Percentiles rank a stretch among this genome's conserved stretches.
Conservation (phyloP, 23 tunicate species). For the Trididemnum miniatum region DNA sequence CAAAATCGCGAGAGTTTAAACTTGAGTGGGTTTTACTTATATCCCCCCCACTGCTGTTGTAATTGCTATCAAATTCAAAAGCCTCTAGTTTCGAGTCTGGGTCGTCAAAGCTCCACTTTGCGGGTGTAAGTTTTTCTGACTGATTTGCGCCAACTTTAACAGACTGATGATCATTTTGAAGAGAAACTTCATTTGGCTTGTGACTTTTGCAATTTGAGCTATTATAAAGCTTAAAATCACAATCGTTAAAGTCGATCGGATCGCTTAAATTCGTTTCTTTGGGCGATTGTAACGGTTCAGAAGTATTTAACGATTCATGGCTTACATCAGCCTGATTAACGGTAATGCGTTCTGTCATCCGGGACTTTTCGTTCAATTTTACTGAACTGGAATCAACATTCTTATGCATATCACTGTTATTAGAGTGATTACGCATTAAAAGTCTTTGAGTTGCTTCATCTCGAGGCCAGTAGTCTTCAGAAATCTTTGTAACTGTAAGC, state of each 20-base stretch:
- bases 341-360: not conserved
- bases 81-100: slow-evolving; percentile 15
- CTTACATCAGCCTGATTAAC: not conserved
- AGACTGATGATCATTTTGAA: not conserved
- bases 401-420: not conserved
- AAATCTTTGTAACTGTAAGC: slow-evolving; percentile 64
- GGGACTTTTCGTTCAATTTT: not conserved
- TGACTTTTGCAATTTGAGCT: not conserved
- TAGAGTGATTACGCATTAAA: slow-evolving; percentile 22
- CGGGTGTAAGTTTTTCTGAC: not conserved
- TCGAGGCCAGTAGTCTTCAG: slow-evolving; percentile 91
- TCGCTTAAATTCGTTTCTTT: slow-evolving; percentile 51
- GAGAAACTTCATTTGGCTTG: not conserved
- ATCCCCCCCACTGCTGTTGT: not conserved
- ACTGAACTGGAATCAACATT: not conserved
- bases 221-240: not conserved
- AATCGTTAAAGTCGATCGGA: not conserved
- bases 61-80: slow-evolving; percentile 11
- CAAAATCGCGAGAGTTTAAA: not conserved
- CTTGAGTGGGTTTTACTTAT: not conserved
- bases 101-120: slow-evolving; percentile 17
- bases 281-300: slow-evolving; percentile 11
- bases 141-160: not conserved
- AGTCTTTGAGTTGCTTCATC: slow-evolving; percentile 79
- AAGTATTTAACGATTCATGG: not conserved